Conservation (phyloP, 2,888 invertebrate genomes). For the Dimorphilus gyrociliatus region DNA sequence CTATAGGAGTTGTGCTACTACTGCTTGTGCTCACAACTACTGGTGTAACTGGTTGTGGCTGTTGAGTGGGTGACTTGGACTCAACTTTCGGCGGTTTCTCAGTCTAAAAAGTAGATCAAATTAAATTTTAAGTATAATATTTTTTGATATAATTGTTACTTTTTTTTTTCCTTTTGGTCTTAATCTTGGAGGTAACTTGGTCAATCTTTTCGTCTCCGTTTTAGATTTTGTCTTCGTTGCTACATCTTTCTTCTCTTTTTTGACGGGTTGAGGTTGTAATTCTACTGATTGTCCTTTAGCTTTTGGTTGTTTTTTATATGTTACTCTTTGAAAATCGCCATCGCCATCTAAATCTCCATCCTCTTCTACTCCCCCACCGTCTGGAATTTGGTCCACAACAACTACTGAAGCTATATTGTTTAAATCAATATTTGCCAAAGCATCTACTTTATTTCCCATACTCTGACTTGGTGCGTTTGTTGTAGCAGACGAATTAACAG, state of each 20-base stretch:
- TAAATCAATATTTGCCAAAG: constrained; percentile 44
- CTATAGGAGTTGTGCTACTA: constrained; percentile 1
- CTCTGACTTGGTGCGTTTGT: too few species aligned
- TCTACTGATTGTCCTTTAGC: constrained; percentile 30
- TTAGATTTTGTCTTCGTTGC: not conserved
- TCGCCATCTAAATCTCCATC: too few species aligned
- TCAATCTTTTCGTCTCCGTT: constrained; percentile 40
- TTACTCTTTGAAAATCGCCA: constrained; percentile 64
- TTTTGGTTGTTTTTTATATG: constrained; percentile 59
- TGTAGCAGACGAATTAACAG: too few species aligned
- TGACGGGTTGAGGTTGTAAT: constrained; percentile 12
- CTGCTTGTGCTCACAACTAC: not conserved
- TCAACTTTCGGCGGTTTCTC: constrained; percentile 4
- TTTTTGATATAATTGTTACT: constrained; percentile 16
- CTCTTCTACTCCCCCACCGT: not conserved
- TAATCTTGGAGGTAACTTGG: constrained; percentile 55
- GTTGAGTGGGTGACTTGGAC: constrained; percentile 1
- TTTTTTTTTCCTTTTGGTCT: constrained; percentile 41
- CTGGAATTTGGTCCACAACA: not conserved
- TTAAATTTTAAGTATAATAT: too few species aligned
- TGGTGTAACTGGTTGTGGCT: not conserved
- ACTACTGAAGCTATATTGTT: constrained; percentile 43
- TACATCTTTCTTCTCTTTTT: constrained; percentile 8
- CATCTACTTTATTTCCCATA: constrained; percentile 38
- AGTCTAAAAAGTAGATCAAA: not conserved